Evolutionary conservation across 2,797 vertebrate species (phyloP), one percentile per base, ranked within the genome.

Genomic region (Eospalax fontanierii): DNA sequence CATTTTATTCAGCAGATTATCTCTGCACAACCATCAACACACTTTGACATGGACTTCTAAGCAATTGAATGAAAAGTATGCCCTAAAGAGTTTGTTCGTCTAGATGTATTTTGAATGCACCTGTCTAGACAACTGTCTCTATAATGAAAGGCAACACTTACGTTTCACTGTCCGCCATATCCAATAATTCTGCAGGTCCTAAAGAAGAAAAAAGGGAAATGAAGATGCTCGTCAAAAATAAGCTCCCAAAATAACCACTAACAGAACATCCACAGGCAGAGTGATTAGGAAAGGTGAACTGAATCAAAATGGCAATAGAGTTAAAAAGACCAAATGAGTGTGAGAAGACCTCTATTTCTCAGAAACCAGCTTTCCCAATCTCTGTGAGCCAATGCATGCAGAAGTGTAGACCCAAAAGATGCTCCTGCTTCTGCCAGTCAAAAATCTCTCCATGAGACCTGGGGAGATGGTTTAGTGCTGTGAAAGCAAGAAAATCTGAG

Each of bases 131-230:
- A 54, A 54, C 14, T 54, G 43, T 16, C 46, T 16, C 18, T 1
- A 16, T 18, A 93, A 93, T 14, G 8, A 50, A 57, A 76, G 35
- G 30, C 0, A 50, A 59, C 83, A 98, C 99, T 95, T 98, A 99
- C 99, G 98, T 99, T 98, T 99, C 99, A 93, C 98, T 99, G 98
- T 99, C 99, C 33, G 98, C 98, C 98, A 99, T 98, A 98, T 99
- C 99, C 98, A 99, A 97, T 95, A 99, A 99, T 96, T 99, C 99
- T 50, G 99, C 99, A 65, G 99, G 99, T 96, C 99, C 99, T 99
- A 98, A 93, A 94, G 91, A 96, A 98, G 65, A 98, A 57, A 50
- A 30, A 16, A 61, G 24, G 2, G 95, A 89, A 81, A 96, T 46
- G 0, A 83, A 59, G 71, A 94, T 24, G 5, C 14, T 26, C 30